phyloP scores from a whole-genome alignment of 2,888 invertebrate genomes.

The Adelognathus sp. region DNA sequence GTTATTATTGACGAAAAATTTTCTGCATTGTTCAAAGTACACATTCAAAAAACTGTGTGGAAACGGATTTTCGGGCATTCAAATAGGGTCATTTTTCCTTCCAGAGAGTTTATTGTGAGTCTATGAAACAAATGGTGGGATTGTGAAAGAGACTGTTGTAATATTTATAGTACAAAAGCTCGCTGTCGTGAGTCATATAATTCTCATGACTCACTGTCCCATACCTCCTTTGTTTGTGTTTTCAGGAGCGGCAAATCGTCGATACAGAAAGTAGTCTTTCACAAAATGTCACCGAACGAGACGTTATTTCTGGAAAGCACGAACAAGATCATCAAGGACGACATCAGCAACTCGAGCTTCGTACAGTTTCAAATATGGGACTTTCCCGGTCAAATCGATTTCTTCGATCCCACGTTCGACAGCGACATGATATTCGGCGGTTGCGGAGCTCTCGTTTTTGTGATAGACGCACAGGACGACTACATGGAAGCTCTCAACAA shows the following conservation, averaged over 20 bases:
- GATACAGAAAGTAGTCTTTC: conserved; percentile 99
- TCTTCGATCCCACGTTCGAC: conserved; percentile 97
- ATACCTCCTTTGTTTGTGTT: no score
- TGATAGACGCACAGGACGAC: conserved; percentile 99
- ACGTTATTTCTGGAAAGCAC: conserved; percentile 99
- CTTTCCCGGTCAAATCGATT: conserved; percentile 99
- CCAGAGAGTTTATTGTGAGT: no score
- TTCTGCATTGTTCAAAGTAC: no score
- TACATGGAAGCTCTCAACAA: conserved; percentile 97
- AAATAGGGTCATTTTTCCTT: no score
- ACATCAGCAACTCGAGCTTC: conserved; percentile 98
- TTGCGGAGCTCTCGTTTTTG: conserved; percentile 98
- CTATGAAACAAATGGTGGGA: no score
- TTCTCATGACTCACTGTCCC: no score
- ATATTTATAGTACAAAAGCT: no score
- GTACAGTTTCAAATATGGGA: conserved; percentile 99
- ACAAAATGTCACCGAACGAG: conserved; percentile 99
- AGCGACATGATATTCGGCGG: conserved; percentile 98
- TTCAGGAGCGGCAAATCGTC: conserved; percentile 98
- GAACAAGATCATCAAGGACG: conserved; percentile 98
- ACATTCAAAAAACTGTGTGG: no score
- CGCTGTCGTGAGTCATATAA: no score
- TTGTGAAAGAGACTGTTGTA: no score
- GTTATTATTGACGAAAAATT: no score
- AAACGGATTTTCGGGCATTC: no score